Conservation (phyloP, 2,797 vertebrate genomes). For the Carduelis carduelis region DNA sequence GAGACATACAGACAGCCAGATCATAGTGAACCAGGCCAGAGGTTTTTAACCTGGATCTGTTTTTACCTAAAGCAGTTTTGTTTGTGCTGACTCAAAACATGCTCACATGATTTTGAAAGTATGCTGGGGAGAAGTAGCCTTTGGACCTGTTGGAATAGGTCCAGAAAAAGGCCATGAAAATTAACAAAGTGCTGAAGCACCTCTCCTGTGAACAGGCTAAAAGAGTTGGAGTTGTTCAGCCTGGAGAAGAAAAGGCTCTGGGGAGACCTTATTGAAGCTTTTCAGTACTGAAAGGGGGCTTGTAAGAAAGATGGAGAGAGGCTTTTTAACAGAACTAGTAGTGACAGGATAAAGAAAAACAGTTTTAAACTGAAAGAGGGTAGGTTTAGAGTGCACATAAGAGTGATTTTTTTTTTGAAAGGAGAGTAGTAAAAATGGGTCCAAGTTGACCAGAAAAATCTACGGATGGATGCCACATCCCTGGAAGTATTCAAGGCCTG, state of each 20-base stretch:
- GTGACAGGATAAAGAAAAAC: neutral
- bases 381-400: neutral
- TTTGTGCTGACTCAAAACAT: neutral
- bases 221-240: neutral
- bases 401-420: neutral
- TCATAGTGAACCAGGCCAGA: neutral
- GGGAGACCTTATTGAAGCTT: neutral
- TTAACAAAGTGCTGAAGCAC: neutral
- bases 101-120: accelerated
- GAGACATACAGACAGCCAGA: neutral
- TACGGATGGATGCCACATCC: neutral
- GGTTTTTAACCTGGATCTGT: neutral
- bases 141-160: neutral
- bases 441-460: neutral
- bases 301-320: neutral
- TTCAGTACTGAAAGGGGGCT: neutral
- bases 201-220: neutral
- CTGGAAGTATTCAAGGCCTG: neutral
- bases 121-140: neutral
- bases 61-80: neutral
- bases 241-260: neutral
- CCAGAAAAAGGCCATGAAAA: neutral
- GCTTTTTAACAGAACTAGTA: neutral
- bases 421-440: neutral
- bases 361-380: neutral